Evolutionary conservation across 2,113 vertebrate genomes (phyloP).

Genomic region (Geococcyx californianus): DNA sequence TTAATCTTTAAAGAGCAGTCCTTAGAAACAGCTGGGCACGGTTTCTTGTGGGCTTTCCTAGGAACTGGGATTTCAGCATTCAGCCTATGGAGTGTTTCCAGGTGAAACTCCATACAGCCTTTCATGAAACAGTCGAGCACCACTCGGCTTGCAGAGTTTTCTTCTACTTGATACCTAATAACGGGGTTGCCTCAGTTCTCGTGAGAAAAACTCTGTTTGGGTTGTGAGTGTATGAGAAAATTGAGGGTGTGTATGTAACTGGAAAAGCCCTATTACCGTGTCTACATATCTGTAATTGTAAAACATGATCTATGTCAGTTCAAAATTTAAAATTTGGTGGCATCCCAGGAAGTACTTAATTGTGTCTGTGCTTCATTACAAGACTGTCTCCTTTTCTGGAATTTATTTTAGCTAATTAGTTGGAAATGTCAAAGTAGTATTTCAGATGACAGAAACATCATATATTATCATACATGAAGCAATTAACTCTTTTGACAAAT

Average conservation of each 20-base stretch:
- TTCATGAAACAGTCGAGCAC: not conserved
- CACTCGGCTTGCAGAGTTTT: not conserved
- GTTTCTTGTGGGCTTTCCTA: not conserved
- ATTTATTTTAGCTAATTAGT: constrained; percentile 75
- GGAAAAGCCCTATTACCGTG: not conserved
- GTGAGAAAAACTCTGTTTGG: constrained; percentile 8
- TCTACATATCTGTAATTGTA: constrained; percentile 32
- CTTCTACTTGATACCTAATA: constrained; percentile 3
- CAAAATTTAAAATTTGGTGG: constrained; percentile 38
- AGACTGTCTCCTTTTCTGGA: constrained; percentile 59
- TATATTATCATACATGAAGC: constrained; percentile 39
- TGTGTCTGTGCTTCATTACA: constrained; percentile 34
- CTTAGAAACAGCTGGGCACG: not conserved
- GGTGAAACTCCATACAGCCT: not conserved
- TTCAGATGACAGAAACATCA: constrained; percentile 53
- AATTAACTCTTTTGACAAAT: constrained; percentile 60
- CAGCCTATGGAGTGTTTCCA: not conserved
- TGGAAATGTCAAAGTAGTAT: constrained; percentile 72
- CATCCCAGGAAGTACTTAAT: constrained; percentile 53
- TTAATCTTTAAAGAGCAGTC: not conserved
- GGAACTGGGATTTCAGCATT: not conserved
- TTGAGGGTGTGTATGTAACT: constrained; percentile 2
- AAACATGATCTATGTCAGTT: not conserved
- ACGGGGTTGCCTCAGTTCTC: not conserved
- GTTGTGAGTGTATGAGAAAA: constrained; percentile 24